Percentiles rank a stretch among this genome's conserved stretches.
These are phyloP conservation scores for Xanthia togata DNA, from an alignment of 2,888 invertebrate genomes.

Conservation along the genomic window DNA sequence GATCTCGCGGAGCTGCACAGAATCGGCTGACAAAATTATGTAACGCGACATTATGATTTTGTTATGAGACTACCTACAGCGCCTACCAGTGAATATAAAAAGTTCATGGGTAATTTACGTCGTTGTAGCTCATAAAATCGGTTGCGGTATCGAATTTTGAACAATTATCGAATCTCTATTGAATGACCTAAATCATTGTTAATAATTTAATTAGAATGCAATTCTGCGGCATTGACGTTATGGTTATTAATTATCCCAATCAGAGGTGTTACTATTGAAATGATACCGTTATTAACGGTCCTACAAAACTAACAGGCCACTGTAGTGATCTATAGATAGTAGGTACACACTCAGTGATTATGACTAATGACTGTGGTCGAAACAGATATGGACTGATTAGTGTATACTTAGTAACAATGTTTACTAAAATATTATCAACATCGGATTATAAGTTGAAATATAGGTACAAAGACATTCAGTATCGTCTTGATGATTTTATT, in stretches of 20 bases:
- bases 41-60: conserved; percentile 64
- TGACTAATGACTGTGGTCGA: conserved; percentile 32
- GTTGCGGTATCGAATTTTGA: conserved; percentile 31
- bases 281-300: conserved; percentile 39
- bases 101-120: conserved; percentile 44
- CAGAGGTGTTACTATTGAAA: conserved; percentile 20
- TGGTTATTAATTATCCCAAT: conserved; percentile 45
- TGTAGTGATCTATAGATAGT: conserved; percentile 2
- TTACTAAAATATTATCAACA: conserved; percentile 32
- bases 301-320: conserved; percentile 30
- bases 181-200: conserved; percentile 2
- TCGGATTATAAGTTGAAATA: conserved; percentile 5
- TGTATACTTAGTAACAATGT: conserved; percentile 36
- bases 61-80: conserved; percentile 58
- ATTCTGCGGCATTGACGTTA: conserved; percentile 24
- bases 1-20: conserved; percentile 55
- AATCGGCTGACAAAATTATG: conserved; percentile 61
- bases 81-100: conserved; percentile 43
- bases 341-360: conserved; percentile 25
- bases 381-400: conserved; percentile 39
- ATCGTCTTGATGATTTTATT: conserved; percentile 12
- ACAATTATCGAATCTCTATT: conserved; percentile 2
- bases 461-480: conserved; percentile 25
- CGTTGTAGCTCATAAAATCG: conserved; percentile 19
- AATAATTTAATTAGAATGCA: not conserved